Conservation (phyloP, 2,113 vertebrate species). For the Phycodurus eques region DNA sequence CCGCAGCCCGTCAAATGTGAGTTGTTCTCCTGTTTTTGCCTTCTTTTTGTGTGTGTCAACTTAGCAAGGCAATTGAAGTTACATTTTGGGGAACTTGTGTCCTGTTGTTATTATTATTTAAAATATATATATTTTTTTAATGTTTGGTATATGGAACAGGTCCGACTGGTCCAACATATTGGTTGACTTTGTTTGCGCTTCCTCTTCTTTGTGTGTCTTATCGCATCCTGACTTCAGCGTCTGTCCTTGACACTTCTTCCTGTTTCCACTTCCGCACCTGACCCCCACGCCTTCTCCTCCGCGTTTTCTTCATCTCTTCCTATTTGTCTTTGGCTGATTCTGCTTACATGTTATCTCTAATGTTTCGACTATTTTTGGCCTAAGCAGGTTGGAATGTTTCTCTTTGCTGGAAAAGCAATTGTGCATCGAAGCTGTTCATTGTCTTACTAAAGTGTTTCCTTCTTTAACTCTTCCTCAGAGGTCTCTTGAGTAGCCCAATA, state of each 20-base stretch:
- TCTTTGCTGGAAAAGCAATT: neutral
- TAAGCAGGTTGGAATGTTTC: neutral
- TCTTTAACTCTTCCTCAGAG: slow-evolving; percentile 21
- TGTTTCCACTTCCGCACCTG: slow-evolving; percentile 38
- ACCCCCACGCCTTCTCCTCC: slow-evolving; percentile 25
- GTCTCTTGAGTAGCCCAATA: too few relatives aligned
- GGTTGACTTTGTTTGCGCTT: neutral
- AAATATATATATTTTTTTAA: neutral
- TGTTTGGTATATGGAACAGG: neutral
- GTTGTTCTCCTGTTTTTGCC: neutral
- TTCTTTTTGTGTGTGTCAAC: neutral
- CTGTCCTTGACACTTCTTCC: slow-evolving; percentile 50
- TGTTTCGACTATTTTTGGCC: neutral
- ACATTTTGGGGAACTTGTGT: neutral
- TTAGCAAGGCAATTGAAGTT: neutral
- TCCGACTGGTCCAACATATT: neutral
- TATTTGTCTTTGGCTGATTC: neutral
- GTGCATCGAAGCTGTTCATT: neutral
- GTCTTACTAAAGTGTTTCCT: neutral
- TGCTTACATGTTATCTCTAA: neutral
- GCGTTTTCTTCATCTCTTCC: slow-evolving; percentile 25
- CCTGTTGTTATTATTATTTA: neutral
- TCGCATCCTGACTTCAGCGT: slow-evolving; percentile 59
- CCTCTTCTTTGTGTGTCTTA: neutral
- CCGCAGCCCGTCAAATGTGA: slow-evolving; percentile 89